Percentiles rank a stretch among this genome's conserved stretches.
These are phyloP conservation scores for Himalopsyche kuldschensis DNA, from an alignment of 2,888 invertebrate species.

Conservation along the genomic window DNA sequence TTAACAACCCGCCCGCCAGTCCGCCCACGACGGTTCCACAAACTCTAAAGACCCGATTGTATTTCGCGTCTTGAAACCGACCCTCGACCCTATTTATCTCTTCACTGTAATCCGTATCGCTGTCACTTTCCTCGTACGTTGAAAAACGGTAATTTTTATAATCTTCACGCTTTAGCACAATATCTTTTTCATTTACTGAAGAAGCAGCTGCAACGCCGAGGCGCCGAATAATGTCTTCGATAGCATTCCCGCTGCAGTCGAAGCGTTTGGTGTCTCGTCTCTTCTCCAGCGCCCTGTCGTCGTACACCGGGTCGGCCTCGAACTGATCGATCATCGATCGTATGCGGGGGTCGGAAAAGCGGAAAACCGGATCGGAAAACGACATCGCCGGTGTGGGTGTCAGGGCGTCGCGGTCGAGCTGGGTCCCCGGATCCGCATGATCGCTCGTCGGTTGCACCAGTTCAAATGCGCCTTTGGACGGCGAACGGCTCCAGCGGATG, in stretches of 20 bases:
- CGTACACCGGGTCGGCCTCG: slow-evolving; percentile 43
- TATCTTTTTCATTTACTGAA: neutral
- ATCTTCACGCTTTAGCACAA: neutral
- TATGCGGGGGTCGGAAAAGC: slow-evolving; percentile 39
- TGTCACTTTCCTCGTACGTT: slow-evolving; percentile 6
- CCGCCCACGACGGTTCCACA: neutral
- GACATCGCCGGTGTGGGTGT: neutral
- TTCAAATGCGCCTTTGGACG: neutral
- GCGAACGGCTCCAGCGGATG: neutral
- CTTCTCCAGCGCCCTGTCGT: neutral
- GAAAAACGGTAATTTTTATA: neutral
- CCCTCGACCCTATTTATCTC: neutral
- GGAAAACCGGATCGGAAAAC: neutral
- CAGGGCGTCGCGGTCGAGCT: neutral
- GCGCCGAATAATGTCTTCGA: neutral
- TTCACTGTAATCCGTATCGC: neutral
- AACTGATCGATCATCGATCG: slow-evolving; percentile 57
- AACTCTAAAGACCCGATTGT: neutral
- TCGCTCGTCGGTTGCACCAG: neutral
- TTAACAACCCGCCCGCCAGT: neutral
- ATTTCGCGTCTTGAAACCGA: neutral
- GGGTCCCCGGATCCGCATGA: neutral
- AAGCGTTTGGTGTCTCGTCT: neutral
- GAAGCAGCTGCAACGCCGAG: neutral
- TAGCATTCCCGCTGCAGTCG: neutral